Percentiles rank a stretch among this genome's conserved stretches.
Evolutionary conservation across 2,888 invertebrate species (phyloP).

Genomic region (Ornithoptera alexandrae): DNA sequence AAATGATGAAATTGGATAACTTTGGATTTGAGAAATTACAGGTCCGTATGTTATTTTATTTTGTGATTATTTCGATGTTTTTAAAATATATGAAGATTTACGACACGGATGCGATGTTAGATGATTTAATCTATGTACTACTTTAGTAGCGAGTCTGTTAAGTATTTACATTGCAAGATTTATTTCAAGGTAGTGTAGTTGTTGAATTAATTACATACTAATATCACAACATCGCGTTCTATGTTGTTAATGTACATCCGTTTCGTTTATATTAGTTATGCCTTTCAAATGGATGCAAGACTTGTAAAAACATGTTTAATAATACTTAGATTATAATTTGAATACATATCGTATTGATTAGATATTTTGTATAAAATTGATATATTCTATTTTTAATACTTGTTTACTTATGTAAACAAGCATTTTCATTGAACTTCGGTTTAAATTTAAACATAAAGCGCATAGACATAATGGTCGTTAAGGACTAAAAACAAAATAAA

Average conservation of each 20-base stretch:
- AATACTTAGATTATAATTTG: too few relatives aligned
- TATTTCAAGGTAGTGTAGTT: conserved; percentile 16
- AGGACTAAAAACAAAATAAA: too few relatives aligned
- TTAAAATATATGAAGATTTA: neutral
- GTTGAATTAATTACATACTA: neutral
- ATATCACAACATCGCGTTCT: neutral
- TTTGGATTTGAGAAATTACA: conserved; percentile 74
- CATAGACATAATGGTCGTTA: too few relatives aligned
- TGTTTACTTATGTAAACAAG: too few relatives aligned
- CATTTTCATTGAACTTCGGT: too few relatives aligned
- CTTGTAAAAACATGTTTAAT: neutral
- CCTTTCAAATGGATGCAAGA: neutral
- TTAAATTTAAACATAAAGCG: too few relatives aligned
- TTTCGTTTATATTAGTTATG: neutral
- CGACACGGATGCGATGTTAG: neutral
- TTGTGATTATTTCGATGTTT: neutral
- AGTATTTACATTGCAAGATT: neutral
- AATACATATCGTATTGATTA: too few relatives aligned
- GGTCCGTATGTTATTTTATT: conserved; percentile 45
- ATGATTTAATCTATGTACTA: neutral
- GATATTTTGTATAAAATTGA: too few relatives aligned
- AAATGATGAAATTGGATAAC: conserved; percentile 73
- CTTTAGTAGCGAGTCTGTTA: neutral
- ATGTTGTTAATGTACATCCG: neutral
- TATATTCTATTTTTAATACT: too few relatives aligned